phyloP scores from a whole-genome alignment of 2,888 invertebrate species.

The Volucella bombylans region DNA sequence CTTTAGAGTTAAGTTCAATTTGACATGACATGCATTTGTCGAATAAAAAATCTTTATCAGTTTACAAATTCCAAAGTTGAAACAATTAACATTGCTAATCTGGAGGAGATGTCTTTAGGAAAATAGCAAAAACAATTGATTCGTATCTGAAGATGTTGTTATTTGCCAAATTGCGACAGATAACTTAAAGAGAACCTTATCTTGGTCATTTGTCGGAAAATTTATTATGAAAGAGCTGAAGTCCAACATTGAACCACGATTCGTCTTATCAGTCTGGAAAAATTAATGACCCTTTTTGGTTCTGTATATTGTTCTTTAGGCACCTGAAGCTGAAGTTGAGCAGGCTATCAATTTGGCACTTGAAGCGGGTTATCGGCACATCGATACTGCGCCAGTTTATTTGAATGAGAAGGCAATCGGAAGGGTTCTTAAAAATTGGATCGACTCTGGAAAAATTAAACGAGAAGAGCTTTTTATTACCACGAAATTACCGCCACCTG shows the following conservation, averaged over 20 bases:
- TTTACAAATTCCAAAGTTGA: slow-evolving; percentile 30
- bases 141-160: slow-evolving; percentile 20
- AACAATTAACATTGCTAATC: slow-evolving; percentile 7
- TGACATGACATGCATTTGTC: neutral
- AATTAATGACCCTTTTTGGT: neutral
- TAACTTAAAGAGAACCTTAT: neutral
- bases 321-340: slow-evolving; percentile 87
- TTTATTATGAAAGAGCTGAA: too few relatives aligned
- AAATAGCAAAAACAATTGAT: slow-evolving; percentile 24
- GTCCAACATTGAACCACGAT: too few relatives aligned
- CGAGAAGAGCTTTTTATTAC: slow-evolving; percentile 92
- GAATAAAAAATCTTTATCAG: slow-evolving; percentile 17
- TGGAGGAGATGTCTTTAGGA: neutral
- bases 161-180: neutral
- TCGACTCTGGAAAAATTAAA: slow-evolving; percentile 86
- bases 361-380: slow-evolving; percentile 90
- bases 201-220: too few relatives aligned
- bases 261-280: neutral
- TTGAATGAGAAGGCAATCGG: slow-evolving; percentile 90
- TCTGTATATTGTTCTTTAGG: slow-evolving; percentile 78
- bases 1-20: too few relatives aligned
- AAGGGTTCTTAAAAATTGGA: slow-evolving; percentile 87
- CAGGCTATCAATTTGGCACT: slow-evolving; percentile 87
- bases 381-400: slow-evolving; percentile 91
- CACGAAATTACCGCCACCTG: slow-evolving; percentile 90